Percentiles rank a stretch among this genome's conserved stretches.
These are phyloP conservation scores for Acanthurus leucopareius DNA, from an alignment of 2,797 vertebrate species.

Conservation along the genomic window DNA sequence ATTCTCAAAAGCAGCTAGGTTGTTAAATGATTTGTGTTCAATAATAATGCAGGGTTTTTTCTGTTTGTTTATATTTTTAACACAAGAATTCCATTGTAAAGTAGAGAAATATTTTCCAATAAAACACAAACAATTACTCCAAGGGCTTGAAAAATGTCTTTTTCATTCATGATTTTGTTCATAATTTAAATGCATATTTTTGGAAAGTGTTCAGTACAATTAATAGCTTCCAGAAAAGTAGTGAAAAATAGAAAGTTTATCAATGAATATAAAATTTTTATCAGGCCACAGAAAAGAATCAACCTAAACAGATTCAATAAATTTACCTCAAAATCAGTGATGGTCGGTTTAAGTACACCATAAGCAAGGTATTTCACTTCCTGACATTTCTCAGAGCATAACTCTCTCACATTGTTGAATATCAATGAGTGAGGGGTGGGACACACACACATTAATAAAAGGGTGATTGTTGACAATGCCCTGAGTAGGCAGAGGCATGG, in stretches of 20 bases:
- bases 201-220: not conserved
- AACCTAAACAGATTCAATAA: slow-evolving; percentile 2
- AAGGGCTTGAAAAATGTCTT: not conserved
- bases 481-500: slow-evolving; percentile 90
- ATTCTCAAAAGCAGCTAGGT: not conserved
- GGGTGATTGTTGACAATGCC: slow-evolving; percentile 85
- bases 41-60: not conserved
- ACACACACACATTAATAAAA: slow-evolving; percentile 84
- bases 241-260: no score
- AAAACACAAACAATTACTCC: slow-evolving; percentile 28
- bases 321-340: not conserved
- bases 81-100: slow-evolving; percentile 15
- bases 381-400: slow-evolving; percentile 59
- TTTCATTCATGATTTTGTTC: rapidly evolving
- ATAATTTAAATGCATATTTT: not conserved
- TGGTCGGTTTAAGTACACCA: slow-evolving; percentile 12
- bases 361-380: slow-evolving; percentile 64
- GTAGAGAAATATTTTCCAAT: slow-evolving; percentile 38
- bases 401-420: slow-evolving; percentile 88
- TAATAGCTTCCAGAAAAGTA: not conserved
- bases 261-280: not conserved
- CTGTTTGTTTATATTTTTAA: slow-evolving; percentile 12
- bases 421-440: slow-evolving; percentile 86
- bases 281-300: not conserved
- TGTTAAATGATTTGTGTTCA: slow-evolving; percentile 24